Percentiles rank a stretch among this genome's conserved stretches.
Conservation (phyloP, 2,888 invertebrate genomes). For the Anaspis maculata region DNA sequence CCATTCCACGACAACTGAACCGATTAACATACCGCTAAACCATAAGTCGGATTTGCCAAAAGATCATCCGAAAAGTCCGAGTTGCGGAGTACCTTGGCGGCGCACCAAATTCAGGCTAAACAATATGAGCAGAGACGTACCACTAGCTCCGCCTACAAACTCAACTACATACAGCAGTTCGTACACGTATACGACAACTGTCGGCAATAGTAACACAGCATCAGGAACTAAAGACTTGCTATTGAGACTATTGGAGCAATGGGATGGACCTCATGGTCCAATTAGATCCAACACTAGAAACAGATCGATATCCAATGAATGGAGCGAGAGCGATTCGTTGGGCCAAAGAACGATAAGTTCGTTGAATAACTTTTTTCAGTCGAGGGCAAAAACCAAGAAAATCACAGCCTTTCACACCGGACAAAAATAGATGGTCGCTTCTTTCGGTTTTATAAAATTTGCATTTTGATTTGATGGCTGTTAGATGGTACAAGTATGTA, state of each 20-base stretch:
- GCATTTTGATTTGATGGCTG: slow-evolving; percentile 23
- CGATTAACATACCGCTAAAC: background rate
- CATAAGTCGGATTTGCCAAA: slow-evolving; percentile 9
- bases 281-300: slow-evolving; percentile 50
- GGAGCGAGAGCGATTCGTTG: slow-evolving; percentile 62
- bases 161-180: background rate
- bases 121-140: slow-evolving; percentile 63
- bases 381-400: slow-evolving; percentile 39
- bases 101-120: slow-evolving; percentile 58
- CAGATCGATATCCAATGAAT: slow-evolving; percentile 69
- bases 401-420: slow-evolving; percentile 35
- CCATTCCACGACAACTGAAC: background rate
- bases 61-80: slow-evolving; percentile 24
- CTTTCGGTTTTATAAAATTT: slow-evolving; percentile 8
- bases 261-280: slow-evolving; percentile 55
- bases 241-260: slow-evolving; percentile 65
- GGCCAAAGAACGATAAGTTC: slow-evolving; percentile 74
- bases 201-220: slow-evolving; percentile 1
- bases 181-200: slow-evolving; percentile 9
- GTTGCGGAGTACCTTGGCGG: slow-evolving; percentile 38
- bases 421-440: slow-evolving; percentile 13
- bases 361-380: slow-evolving; percentile 69
- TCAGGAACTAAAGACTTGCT: slow-evolving; percentile 62
- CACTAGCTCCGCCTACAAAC: slow-evolving; percentile 30
- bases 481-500: too few relatives aligned